These are phyloP conservation scores for Exocentrus adspersus DNA, from an alignment of 2,888 invertebrate genomes.

Conservation along the genomic window DNA sequence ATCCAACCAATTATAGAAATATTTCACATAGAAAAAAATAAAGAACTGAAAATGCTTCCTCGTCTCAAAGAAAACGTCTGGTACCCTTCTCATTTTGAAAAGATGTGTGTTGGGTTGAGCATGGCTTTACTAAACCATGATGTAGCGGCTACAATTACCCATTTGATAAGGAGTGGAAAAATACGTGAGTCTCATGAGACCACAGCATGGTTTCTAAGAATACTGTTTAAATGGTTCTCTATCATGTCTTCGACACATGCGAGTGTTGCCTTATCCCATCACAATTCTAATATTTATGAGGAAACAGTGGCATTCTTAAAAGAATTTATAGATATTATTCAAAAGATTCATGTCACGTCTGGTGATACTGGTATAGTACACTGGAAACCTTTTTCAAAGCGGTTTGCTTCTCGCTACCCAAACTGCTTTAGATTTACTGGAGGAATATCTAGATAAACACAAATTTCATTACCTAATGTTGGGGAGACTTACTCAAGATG, in stretches of 20 bases:
- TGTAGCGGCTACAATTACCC: no score
- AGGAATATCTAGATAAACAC: constrained; percentile 11
- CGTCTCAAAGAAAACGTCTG: no score
- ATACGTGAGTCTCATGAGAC: no score
- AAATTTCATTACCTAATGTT: constrained; percentile 21
- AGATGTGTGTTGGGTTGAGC: no score
- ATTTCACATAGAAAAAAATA: no score
- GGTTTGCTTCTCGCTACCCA: constrained; percentile 24
- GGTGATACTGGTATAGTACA: background rate
- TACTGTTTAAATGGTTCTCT: constrained; percentile 5
- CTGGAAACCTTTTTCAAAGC: constrained; percentile 26
- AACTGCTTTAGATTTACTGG: constrained; percentile 20
- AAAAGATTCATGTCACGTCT: background rate
- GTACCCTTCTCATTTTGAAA: no score
- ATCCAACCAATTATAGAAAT: no score
- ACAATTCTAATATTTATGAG: background rate
- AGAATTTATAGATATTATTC: background rate
- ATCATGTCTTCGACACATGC: background rate
- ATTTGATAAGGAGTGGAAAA: no score
- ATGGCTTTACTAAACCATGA: no score
- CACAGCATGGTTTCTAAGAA: constrained; percentile 7
- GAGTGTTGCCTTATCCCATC: background rate
- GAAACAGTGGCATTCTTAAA: background rate
- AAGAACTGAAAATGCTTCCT: no score
- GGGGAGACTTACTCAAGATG: constrained; percentile 29